Evolutionary conservation across 64 coral and sea anemone species (phyloP).

Genomic region (Pocillopora damicornis): DNA sequence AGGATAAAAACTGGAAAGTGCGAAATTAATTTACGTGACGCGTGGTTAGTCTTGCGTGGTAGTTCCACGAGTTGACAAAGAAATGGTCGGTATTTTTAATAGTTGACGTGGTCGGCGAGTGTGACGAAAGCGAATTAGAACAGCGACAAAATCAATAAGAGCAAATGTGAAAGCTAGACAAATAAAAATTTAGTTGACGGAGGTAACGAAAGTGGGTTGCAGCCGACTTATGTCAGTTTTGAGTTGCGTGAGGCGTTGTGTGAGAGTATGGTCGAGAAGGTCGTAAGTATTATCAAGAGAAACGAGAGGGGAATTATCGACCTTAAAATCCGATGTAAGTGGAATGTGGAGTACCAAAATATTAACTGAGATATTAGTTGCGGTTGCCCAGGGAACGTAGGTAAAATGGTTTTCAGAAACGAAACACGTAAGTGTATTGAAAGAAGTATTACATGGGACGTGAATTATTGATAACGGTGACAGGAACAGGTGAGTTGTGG

Average conservation of each 20-base stretch:
- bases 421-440: not conserved
- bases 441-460: not conserved
- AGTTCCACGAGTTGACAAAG: not conserved
- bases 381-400: not conserved
- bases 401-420: not conserved
- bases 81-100: not conserved
- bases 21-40: not conserved
- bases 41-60: not conserved
- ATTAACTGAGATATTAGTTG: not conserved
- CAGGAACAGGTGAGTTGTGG: not conserved
- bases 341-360: not conserved
- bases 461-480: constrained; percentile 2
- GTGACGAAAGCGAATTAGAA: not conserved
- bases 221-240: not conserved
- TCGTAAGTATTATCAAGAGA: not conserved
- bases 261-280: not conserved
- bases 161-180: not conserved
- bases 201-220: not conserved
- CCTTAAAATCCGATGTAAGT: not conserved
- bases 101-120: not conserved
- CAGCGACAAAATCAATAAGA: not conserved
- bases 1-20: not conserved
- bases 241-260: not conserved
- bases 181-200: not conserved
- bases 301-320: not conserved